These are phyloP conservation scores for Pachypanchax playfairii DNA, from an alignment of 2,113 vertebrate species.

Conservation along the genomic window DNA sequence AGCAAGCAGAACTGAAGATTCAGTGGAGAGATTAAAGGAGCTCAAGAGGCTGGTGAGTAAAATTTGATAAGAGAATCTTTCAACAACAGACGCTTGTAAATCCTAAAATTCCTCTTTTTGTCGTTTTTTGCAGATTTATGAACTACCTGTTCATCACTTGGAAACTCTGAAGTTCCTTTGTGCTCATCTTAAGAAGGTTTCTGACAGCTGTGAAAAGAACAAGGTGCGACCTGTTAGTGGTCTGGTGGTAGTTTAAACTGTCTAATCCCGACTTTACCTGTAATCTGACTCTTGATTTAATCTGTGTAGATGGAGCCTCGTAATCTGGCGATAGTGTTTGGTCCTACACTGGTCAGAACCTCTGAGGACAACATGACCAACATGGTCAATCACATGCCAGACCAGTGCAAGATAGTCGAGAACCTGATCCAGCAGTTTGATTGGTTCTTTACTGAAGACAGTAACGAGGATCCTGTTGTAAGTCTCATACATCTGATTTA, in stretches of 20 bases:
- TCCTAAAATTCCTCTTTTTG: background rate
- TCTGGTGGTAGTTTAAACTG: background rate
- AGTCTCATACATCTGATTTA: constrained; percentile 65
- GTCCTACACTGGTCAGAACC: constrained; percentile 94
- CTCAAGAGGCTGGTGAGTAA: constrained; percentile 92
- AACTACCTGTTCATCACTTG: constrained; percentile 94
- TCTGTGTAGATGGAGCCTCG: constrained; percentile 93
- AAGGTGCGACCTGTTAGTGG: constrained; percentile 81
- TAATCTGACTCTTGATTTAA: background rate
- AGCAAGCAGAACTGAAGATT: constrained; percentile 93
- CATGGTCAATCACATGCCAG: constrained; percentile 99
- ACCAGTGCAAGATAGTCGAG: constrained; percentile 99
- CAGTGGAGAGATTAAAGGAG: constrained; percentile 90
- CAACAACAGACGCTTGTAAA: constrained; percentile 3
- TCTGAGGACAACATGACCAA: constrained; percentile 99
- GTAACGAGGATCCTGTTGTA: constrained; percentile 92
- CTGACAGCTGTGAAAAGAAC: constrained; percentile 97
- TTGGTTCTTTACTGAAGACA: constrained; percentile 97
- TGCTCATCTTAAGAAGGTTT: constrained; percentile 93
- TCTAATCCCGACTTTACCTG: constrained; percentile 5
- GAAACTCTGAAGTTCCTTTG: constrained; percentile 98
- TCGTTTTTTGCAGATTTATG: constrained; percentile 83
- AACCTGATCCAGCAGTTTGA: constrained; percentile 98
- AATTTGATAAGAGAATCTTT: background rate
- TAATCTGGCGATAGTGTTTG: constrained; percentile 97